Conservation (phyloP, 2,113 vertebrate genomes). For the Ptyas mucosa region DNA sequence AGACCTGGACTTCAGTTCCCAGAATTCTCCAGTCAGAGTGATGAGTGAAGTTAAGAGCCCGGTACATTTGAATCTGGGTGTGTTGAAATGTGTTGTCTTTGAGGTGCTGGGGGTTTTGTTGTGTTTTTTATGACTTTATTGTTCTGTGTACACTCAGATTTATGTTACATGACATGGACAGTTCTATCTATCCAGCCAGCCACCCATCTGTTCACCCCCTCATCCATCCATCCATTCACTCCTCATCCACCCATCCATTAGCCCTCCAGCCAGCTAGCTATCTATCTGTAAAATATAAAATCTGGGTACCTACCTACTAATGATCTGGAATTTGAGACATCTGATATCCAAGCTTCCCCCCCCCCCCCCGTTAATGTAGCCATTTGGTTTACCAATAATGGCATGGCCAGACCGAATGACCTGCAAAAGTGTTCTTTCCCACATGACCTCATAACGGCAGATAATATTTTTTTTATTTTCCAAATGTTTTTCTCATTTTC, state of each 20-base stretch:
- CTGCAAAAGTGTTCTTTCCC: too few relatives aligned
- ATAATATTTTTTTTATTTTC: background rate
- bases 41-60: background rate
- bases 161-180: background rate
- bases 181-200: background rate
- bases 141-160: background rate
- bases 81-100: background rate
- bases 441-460: background rate
- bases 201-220: too few relatives aligned
- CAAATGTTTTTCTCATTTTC: background rate
- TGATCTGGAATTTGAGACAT: background rate
- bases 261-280: too few relatives aligned
- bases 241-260: too few relatives aligned
- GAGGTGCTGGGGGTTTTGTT: background rate
- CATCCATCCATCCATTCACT: too few relatives aligned
- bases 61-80: background rate
- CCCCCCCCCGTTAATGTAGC: too few relatives aligned
- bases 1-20: background rate
- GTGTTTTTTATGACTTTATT: background rate
- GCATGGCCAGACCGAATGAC: background rate
- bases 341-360: background rate
- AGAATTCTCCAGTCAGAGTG: background rate
- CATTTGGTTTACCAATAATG: background rate
- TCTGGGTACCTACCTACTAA: background rate
- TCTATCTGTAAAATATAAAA: background rate